Base-by-base conservation (phyloP, 2,113 vertebrate genomes). In the Ceyx margarethae region DNA sequence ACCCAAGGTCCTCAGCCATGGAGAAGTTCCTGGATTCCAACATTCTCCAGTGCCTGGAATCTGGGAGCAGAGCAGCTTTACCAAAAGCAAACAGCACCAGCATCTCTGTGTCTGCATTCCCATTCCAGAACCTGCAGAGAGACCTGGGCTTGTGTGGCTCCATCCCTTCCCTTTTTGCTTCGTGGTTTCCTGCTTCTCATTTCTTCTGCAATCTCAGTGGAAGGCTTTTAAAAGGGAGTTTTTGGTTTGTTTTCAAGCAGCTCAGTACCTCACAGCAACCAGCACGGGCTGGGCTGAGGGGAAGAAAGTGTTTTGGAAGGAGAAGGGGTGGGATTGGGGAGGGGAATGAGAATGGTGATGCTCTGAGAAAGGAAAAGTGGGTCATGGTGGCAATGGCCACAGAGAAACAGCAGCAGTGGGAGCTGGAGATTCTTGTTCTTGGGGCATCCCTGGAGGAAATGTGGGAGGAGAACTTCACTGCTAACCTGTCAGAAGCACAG, bases 321-420 rank as follows among this genome's bases (percentile, higher is more conserved):
- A 69, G 71, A 67, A 17, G 0, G 50, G 0, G 66, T 31, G 53
- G n/a, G 83, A 53, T 83, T 4, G 62, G 62, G 71, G 72, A 81
- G 58, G 42, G 77, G 62, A 48, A 69, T 1, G 53, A 33, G 74
- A 43, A 31, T 0, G 11, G 13, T 17, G 74, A 15, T 85, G 31
- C 67, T 60, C 95, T 16, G 5, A 19, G 58, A 72, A 57, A 85
- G 75, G 66, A 87, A 93, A 94, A 94, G 58, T 60, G 86, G 89
- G 82, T 67, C 85, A 64, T 0, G 13, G 85, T 79, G 85, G 66
- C 69, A 51, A 56, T 0, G 21, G 5, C 28, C 1, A 1, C 3
- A 68, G 64, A 3, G 17, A 28, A 73, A 8, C 16, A 5, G 77
- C 53, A 26, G 85, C 4, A 3, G 14, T 1, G 3, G 26, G 51